Evolutionary conservation across 2,888 invertebrate genomes (phyloP), one percentile per base, ranked within the genome.

Genomic region (Mythimna ferrago): DNA sequence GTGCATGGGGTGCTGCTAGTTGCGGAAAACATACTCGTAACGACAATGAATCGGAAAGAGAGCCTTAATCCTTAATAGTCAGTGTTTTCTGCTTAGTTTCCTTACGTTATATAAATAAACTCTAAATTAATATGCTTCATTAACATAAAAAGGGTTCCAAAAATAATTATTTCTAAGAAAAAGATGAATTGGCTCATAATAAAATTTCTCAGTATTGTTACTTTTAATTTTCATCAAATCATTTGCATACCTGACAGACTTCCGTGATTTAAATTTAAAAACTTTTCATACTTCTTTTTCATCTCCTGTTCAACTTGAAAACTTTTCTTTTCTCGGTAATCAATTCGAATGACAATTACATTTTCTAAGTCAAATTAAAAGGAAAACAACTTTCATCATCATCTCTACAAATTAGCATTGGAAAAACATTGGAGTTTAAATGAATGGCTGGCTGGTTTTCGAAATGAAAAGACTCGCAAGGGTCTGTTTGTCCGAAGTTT

Each of bases 401-500:
- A 67, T 71, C 51, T 70, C 58, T 58, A 62, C 38, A 68, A 61
- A 65, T 78, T 73, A 78, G 21, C 73, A 78, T 78, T 73, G 6
- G 74, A 76, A 84, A 79, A 80, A 60, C 64, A 78, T 72, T 68
- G 62, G 9, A 70, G 62, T 80, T 71, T 38, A 66, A 73, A 81
- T 80, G 61, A 81, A 80, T 74, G 66, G 61, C 48, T 35, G 61
- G 26, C 10, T 14, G 51, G 35, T 74, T 85, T 73, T 57, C 38
- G 53, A 70, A 77, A 73, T 75, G 62, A 78, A 81, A 80, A 80
- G 69, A 71, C 71, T 71, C 73, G 14, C 44, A 16, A 63, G 65
- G 76, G 66, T 67, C 38, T 81, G 73, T 84, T 86, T 85, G 82
- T 86, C 81, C 83, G 71, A 85, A 85, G 85, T 89, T 89, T 87